phyloP scores from a whole-genome alignment of 2,888 invertebrate genomes.

The Schizaphis graminum region DNA sequence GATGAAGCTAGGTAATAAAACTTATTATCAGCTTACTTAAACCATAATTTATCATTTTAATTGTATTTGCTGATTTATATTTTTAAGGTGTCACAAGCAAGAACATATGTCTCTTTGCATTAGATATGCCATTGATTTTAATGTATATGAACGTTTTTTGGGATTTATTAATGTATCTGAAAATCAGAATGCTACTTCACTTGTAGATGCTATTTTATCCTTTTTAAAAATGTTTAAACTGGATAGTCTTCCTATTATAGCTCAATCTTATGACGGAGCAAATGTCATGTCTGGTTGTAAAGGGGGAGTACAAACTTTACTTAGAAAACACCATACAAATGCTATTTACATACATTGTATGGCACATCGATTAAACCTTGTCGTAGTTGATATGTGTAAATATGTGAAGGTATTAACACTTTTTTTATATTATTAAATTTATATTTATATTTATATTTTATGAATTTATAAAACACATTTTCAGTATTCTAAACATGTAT shows the following conservation, averaged over 20 bases:
- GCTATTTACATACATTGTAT: conserved; percentile 29
- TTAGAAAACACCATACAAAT: conserved; percentile 12
- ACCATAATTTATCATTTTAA: too few species aligned
- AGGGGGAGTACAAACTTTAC: conserved; percentile 3
- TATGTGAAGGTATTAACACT: neutral
- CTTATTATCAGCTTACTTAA: too few species aligned
- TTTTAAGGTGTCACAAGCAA: too few species aligned
- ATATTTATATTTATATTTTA: neutral
- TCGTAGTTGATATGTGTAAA: neutral
- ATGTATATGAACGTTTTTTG: neutral
- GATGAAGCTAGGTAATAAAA: too few species aligned
- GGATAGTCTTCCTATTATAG: conserved; percentile 2
- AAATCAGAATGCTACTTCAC: neutral
- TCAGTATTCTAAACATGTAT: neutral
- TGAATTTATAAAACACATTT: neutral
- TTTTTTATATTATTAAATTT: neutral
- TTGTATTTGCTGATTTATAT: too few species aligned
- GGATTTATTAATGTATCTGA: conserved; percentile 13
- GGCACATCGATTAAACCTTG: conserved; percentile 18
- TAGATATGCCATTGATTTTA: neutral
- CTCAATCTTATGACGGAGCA: conserved; percentile 12
- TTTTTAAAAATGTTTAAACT: neutral
- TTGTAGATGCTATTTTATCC: neutral
- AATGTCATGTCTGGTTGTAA: neutral
- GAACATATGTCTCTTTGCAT: too few species aligned